Percentiles rank a stretch among this genome's conserved stretches.
These are phyloP conservation scores for Calephelis virginiensis DNA, from an alignment of 1,140 invertebrate genomes.

Conservation along the genomic window DNA sequence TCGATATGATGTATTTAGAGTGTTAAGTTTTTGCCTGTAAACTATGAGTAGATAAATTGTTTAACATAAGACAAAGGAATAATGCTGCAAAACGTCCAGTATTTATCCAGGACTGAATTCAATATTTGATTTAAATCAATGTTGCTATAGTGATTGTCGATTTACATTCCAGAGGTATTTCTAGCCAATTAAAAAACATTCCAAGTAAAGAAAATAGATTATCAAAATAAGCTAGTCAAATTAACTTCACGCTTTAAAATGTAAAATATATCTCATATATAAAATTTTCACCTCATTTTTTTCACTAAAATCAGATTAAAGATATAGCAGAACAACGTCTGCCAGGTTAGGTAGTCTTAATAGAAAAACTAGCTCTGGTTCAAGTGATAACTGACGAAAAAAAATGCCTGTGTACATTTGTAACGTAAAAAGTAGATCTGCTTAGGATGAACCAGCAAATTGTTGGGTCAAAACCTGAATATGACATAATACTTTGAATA, in stretches of 20 bases:
- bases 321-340: too few relatives aligned
- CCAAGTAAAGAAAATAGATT: slow-evolving; percentile 46
- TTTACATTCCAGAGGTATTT: slow-evolving; percentile 49
- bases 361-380: too few relatives aligned
- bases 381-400: too few relatives aligned
- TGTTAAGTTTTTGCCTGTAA: slow-evolving; percentile 69
- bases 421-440: too few relatives aligned
- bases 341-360: too few relatives aligned
- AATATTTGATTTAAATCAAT: slow-evolving; percentile 37
- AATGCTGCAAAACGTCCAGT: slow-evolving; percentile 52
- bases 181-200: slow-evolving; percentile 58
- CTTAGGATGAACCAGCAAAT: too few relatives aligned
- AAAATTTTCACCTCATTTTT: too few relatives aligned
- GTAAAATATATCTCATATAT: too few relatives aligned
- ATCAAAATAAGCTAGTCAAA: slow-evolving; percentile 27
- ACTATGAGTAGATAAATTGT: slow-evolving; percentile 63
- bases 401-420: too few relatives aligned
- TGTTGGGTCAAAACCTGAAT: too few relatives aligned
- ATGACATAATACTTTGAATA: too few relatives aligned
- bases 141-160: slow-evolving; percentile 43
- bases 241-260: background rate
- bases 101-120: slow-evolving; percentile 43
- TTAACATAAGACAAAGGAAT: slow-evolving; percentile 60
- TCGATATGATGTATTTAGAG: slow-evolving; percentile 33
- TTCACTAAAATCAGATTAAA: too few relatives aligned